A percentile compares a stretch with the other conserved stretches of the same genome.
Evolutionary conservation across 1,140 invertebrate species (phyloP).

Genomic region (Ceratosolen fusciceps): DNA sequence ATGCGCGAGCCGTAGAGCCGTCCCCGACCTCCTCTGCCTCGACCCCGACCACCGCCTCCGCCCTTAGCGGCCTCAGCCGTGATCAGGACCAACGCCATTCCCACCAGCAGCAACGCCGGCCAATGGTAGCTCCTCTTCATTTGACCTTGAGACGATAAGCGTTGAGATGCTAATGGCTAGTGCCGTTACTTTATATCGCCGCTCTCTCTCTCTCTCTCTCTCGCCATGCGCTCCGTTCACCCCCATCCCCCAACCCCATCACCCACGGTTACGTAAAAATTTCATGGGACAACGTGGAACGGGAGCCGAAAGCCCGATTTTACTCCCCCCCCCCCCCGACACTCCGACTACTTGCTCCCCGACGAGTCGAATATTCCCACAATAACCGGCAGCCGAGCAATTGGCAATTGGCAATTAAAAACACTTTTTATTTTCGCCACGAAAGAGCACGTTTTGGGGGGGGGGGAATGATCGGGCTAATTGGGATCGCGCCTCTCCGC

Average conservation of each 20-base stretch:
- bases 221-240: background rate
- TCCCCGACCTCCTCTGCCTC: constrained; percentile 65
- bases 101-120: constrained; percentile 15
- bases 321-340: too few species aligned
- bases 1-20: constrained; percentile 72
- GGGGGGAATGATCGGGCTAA: too few species aligned
- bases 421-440: too few species aligned
- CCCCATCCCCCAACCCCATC: background rate
- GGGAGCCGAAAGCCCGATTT: too few species aligned
- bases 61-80: constrained; percentile 57
- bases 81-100: constrained; percentile 10
- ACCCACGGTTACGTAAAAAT: background rate
- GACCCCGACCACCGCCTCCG: constrained; percentile 63
- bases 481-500: too few species aligned
- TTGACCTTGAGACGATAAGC: constrained; percentile 38
- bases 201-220: too few species aligned
- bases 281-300: too few species aligned
- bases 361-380: too few species aligned
- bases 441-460: too few species aligned
- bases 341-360: too few species aligned
- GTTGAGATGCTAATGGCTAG: background rate
- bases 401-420: too few species aligned
- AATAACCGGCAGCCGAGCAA: too few species aligned
- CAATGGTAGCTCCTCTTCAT: constrained; percentile 24
- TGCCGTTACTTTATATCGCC: background rate